Conservation (phyloP, 2,888 invertebrate genomes). For the Hirudinaria manillensis region DNA sequence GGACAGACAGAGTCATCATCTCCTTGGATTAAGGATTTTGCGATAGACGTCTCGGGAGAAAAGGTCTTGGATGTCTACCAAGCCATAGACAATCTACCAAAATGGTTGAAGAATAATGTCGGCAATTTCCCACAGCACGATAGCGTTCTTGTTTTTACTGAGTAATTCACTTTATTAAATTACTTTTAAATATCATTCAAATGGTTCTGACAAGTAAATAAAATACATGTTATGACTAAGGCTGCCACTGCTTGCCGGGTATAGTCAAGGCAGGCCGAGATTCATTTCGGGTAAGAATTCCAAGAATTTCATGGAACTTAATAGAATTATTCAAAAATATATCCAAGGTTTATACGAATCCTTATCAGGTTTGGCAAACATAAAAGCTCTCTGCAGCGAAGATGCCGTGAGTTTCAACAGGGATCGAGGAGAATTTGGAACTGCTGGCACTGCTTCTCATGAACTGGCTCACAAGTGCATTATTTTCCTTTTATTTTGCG, state of each 20-base stretch:
- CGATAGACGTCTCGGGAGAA: constrained; percentile 39
- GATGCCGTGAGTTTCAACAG: constrained; percentile 31
- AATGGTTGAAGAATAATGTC: constrained; percentile 37
- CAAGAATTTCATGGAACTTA: background rate
- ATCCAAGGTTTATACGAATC: background rate
- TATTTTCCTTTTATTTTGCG: background rate
- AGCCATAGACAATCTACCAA: constrained; percentile 33
- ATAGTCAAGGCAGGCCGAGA: constrained; percentile 22
- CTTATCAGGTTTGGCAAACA: constrained; percentile 44
- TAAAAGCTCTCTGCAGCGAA: constrained; percentile 43
- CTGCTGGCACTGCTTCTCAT: constrained; percentile 39
- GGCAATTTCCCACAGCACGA: constrained; percentile 42
- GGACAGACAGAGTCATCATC: constrained; percentile 34
- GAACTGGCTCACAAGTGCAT: constrained; percentile 44
- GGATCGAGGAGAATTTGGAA: constrained; percentile 35
- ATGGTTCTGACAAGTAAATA: background rate
- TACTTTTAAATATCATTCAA: background rate
- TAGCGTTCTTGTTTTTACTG: constrained; percentile 44
- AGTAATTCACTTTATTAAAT: constrained; percentile 38
- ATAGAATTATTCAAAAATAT: background rate
- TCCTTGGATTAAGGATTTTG: constrained; percentile 38
- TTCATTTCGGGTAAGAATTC: constrained; percentile 29
- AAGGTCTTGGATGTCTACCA: constrained; percentile 33
- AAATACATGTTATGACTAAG: background rate
- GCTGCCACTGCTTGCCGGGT: constrained; percentile 10